Base-by-base conservation (phyloP, 2,797 vertebrate species). In the Anguilla megastoma region DNA sequence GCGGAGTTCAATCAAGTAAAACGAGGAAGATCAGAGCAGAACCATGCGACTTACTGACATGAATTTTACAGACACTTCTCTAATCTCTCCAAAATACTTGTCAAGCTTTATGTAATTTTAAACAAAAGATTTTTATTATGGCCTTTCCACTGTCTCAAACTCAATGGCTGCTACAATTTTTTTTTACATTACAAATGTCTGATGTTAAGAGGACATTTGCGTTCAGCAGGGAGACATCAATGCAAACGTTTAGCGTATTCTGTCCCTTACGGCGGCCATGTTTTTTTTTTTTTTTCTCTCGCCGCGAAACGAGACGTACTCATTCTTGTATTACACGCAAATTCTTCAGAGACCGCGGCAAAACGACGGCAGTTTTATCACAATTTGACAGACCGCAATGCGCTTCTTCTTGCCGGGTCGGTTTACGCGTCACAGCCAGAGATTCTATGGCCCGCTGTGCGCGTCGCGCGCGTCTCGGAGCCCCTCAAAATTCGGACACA, bases 81-180 rank as follows among this genome's bases (percentile, higher is more conserved):
- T 74, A 10, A 36, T 74, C 30, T 41, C 50, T 84, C 54, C 3
- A 84, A 84, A 84, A 76, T 76, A 76, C 74, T 36, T 76, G 74
- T 36, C 14, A 76, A 41, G 74, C 33, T 76, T 76, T 76, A 76
- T 76, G 33, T 76, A 41, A 18, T 76, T 76, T 76, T 18, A 76
- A 76, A 36, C 14, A 76, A 76, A 76, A 12, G 2, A 66, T 24
- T 16, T 74, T 30, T 10, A 3, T 76, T 16, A 76, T 76, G 74
- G 74, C 30, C 14, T 9, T 71, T 71, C 27, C 9, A 41, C 33
- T 21, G 33, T 41, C 30, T 76, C 74, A 76, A 76, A 45, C 74
- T 36, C 24, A 76, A 12, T 36, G 74, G 33, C 27, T 33, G 69
- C 69, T 33, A 71, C 30, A 76, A 6, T 56, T 56, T 56, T 14